Evolutionary conservation across 92 coral and sea anemone species (phyloP), one percentile per base, ranked within the genome.

Genomic region (Epizoanthus stellaris): DNA sequence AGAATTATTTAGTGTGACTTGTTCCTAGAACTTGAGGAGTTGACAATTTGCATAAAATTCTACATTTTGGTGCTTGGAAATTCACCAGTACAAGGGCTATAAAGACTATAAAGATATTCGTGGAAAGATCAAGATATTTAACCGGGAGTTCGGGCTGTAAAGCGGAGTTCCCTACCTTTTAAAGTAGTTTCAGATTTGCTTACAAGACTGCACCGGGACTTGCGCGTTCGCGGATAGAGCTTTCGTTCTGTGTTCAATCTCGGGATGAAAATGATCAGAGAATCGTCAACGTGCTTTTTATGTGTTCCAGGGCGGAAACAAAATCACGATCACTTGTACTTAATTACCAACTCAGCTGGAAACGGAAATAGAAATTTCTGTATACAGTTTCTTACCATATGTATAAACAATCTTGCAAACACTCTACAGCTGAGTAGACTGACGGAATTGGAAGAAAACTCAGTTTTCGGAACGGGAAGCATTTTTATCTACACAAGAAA

Each of bases 281-380:
- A 3, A n/a, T 4, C 42, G 36, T n/a, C 59, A 39, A 77, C 70
- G 15, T 61, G 70, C 47, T 38, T 61, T 77, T n/a, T 77, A 77
- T 42, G 70, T 60, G n/a, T 40, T 77, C 82, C 39, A 61, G 66
- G 63, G 70, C 82, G 82, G 82, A 77, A 77, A 77, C 70, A 77
- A 17, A 76, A 61, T 56, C 40, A 40, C 70, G 3, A 42, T 77
- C 82, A 61, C 82, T 77, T 62, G 82, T 39, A 42, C 70, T 77
- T 77, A 77, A 77, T 77, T 77, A 77, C 58, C 70, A 62, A 12
- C 82, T 60, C 82, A 17, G 70, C 49, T 61, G 70, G 82, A 42
- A 59, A 77, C 82, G 82, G 82, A 77, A 77, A 61, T 77, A 38
- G 10, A 77, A 8, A 38, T 20, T 42, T 75, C 59, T 75, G 82